Percentiles rank a stretch among this genome's conserved stretches.
phyloP scores from a whole-genome alignment of 1,140 invertebrate species.

The Andrena cerasifolii region DNA sequence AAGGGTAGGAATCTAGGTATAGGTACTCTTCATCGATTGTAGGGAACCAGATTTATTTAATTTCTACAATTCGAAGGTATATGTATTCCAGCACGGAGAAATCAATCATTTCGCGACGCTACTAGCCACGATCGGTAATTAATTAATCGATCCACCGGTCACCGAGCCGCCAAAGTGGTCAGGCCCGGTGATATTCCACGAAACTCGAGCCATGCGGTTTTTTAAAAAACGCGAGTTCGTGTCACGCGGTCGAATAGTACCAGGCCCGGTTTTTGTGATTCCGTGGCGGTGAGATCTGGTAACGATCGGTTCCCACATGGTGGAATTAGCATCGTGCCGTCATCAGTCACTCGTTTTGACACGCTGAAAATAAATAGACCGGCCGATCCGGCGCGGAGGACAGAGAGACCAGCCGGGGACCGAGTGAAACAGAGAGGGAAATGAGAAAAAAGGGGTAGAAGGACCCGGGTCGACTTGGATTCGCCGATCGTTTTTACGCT shows the following conservation, averaged over 20 bases:
- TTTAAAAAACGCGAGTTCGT: constrained; percentile 33
- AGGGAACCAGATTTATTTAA: too few species aligned
- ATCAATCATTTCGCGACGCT: too few species aligned
- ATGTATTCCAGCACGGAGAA: too few species aligned
- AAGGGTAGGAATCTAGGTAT: too few species aligned
- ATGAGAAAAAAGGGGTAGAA: constrained; percentile 61
- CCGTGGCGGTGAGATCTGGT: constrained; percentile 57
- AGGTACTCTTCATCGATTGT: too few species aligned
- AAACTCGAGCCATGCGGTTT: constrained; percentile 25
- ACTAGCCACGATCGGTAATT: too few species aligned
- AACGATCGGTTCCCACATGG: constrained; percentile 71
- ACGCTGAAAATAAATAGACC: constrained; percentile 71
- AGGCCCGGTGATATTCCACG: constrained; percentile 18
- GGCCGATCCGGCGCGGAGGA: constrained; percentile 39
- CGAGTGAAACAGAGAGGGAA: not conserved
- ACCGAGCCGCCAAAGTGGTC: not conserved
- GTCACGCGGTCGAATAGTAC: constrained; percentile 33
- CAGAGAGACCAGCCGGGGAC: not conserved
- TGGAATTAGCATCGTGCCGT: constrained; percentile 71
- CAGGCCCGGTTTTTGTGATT: constrained; percentile 55
- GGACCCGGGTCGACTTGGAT: constrained; percentile 23
- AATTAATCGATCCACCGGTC: not conserved
- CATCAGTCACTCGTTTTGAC: constrained; percentile 76
- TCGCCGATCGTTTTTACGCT: constrained; percentile 23
- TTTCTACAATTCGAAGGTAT: too few species aligned